phyloP scores from a whole-genome alignment of 2,797 vertebrate genomes.

The Argyrosomus regius region DNA sequence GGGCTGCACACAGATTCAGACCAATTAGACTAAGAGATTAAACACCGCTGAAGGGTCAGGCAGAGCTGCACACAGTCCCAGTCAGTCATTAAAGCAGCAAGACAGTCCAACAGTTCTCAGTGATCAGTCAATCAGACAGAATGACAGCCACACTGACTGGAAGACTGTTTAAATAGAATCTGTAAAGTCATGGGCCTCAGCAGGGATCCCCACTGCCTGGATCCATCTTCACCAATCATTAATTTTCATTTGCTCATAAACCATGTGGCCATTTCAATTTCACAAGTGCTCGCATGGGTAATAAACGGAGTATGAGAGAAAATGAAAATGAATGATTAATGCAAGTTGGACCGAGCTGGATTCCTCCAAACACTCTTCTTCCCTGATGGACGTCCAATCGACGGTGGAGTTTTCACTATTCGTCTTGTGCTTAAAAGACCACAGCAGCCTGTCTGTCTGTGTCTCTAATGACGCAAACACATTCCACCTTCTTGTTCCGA shows the following conservation, averaged over 20 bases:
- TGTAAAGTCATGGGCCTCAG: slow-evolving; percentile 18
- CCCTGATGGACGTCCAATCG: not conserved
- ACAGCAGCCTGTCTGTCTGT: slow-evolving; percentile 2
- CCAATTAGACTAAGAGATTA: slow-evolving; percentile 75
- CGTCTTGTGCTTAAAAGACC: slow-evolving; percentile 3
- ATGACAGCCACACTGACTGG: slow-evolving; percentile 35
- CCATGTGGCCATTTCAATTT: slow-evolving; percentile 56
- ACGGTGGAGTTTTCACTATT: not conserved
- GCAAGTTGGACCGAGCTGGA: slow-evolving; percentile 2
- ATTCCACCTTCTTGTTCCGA: not conserved
- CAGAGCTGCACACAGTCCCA: slow-evolving; percentile 51
- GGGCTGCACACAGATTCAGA: slow-evolving; percentile 62
- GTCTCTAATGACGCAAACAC: not conserved
- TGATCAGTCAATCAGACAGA: slow-evolving; percentile 50
- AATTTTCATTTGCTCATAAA: slow-evolving; percentile 50
- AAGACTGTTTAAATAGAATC: slow-evolving; percentile 30
- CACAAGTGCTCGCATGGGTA: slow-evolving; percentile 42
- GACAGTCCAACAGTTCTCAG: slow-evolving; percentile 52
- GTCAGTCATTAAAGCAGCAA: slow-evolving; percentile 57
- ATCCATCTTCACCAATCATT: slow-evolving; percentile 41
- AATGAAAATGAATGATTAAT: slow-evolving; percentile 45
- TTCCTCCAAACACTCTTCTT: slow-evolving; percentile 1
- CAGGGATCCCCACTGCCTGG: slow-evolving; percentile 19
- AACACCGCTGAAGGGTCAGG: slow-evolving; percentile 70
- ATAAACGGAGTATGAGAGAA: slow-evolving; percentile 41